Evolutionary conservation across 2,888 invertebrate genomes (phyloP), one percentile per base, ranked within the genome.

Genomic region (Phyllotreta striolata): DNA sequence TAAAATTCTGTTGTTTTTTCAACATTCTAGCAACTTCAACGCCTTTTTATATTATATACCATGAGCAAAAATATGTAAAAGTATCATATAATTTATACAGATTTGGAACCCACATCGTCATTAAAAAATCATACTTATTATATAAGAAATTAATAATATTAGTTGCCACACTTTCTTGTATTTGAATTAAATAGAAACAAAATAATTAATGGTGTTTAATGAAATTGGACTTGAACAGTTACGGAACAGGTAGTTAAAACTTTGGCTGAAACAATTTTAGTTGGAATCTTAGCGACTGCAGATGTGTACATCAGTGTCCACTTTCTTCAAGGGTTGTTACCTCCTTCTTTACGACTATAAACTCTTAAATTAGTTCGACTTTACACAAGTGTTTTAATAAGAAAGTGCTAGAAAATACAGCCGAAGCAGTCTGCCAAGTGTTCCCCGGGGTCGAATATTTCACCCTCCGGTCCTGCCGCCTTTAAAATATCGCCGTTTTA

Each of bases 341-440:
- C 77, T 78, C 74, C 78, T 79, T 81, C 81, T 81, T 81, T 81
- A 81, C 79, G 79, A 78, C 76, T 76, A 74, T 72, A 69, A 79
- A 80, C 78, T 80, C 80, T 81, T 81, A 81, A 81, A 81, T 81
- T 81, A 81, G 81, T 80, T 76, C 78, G 77, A 79, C 79, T 80
- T 79, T 78, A 77, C 78, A 78, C 79, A 77, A 79, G 78, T 79
- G 79, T 75, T 79, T 78, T 78, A 80, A 80, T 80, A 80, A 80
- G 80, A 80, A 80, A 79, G 79, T 78, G 78, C 77, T 70, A 75
- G 78, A 74, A 78, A 77, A 77, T 78, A 78, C 77, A 70, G 77
- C 73, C 75, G 70, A 70, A 73, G 77, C 77, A 77, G 72, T 77
- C 75, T 71, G 73, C 57, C 73, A 77, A 78, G 76, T 73, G 76